phyloP scores from a whole-genome alignment of 2,888 invertebrate species.

The Fabriciana adippe region DNA sequence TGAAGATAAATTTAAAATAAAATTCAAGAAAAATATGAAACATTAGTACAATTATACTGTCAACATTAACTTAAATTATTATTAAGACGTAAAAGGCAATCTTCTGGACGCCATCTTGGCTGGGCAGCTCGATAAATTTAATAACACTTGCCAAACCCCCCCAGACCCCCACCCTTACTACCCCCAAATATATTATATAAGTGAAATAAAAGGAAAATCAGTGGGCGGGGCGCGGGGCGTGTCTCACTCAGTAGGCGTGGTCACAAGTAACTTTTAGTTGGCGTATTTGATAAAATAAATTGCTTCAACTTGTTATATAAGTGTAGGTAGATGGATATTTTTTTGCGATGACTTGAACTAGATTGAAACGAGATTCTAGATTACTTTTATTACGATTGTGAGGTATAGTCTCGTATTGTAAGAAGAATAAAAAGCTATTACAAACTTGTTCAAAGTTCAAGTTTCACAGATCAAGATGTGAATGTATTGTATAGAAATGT shows the following conservation, averaged over 20 bases:
- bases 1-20: neutral
- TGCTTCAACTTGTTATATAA: slow-evolving; percentile 29
- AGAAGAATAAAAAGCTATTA: too few relatives aligned
- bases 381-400: too few relatives aligned
- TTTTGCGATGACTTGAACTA: neutral
- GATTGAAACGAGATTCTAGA: too few relatives aligned
- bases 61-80: slow-evolving; percentile 11
- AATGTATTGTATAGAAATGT: too few relatives aligned
- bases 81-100: slow-evolving; percentile 23
- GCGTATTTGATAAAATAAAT: slow-evolving; percentile 37
- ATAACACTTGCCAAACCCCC: slow-evolving; percentile 72
- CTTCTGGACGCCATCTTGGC: slow-evolving; percentile 40
- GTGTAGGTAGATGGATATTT: slow-evolving; percentile 17
- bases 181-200: slow-evolving; percentile 60
- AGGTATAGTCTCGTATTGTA: too few relatives aligned
- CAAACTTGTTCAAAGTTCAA: too few relatives aligned
- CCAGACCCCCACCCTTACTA: slow-evolving; percentile 58
- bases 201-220: slow-evolving; percentile 34
- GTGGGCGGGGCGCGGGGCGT: slow-evolving; percentile 43
- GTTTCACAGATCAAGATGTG: too few relatives aligned
- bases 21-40: neutral
- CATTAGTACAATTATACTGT: neutral
- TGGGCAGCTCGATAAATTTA: slow-evolving; percentile 62
- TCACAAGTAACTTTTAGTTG: slow-evolving; percentile 31
- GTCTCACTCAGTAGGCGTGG: slow-evolving; percentile 40